Evolutionary conservation across 2,113 vertebrate genomes (phyloP).

Genomic region (Neoarius graeffei): DNA sequence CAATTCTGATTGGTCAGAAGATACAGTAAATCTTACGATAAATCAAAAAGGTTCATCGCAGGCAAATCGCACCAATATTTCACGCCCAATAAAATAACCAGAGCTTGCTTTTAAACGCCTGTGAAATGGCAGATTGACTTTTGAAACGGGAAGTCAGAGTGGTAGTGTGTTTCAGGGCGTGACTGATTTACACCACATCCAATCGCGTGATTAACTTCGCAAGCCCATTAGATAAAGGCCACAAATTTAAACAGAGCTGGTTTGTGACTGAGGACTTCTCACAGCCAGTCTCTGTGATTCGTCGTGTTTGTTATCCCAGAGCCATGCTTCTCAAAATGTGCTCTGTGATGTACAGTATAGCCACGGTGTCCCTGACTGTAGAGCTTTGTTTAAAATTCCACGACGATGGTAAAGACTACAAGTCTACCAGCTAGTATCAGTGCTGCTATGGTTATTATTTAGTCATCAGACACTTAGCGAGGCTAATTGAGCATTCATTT

Average conservation of each 20-base stretch:
- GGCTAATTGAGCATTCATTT: neutral
- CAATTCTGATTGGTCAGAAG: neutral
- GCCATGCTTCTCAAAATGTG: neutral
- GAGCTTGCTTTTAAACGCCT: too few species aligned
- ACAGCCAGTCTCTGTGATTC: neutral
- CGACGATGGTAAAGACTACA: too few species aligned
- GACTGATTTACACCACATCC: neutral
- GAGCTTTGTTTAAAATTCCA: neutral
- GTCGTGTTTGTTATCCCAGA: neutral
- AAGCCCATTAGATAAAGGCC: neutral
- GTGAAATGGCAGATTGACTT: neutral
- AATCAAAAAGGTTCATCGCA: neutral
- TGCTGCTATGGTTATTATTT: neutral
- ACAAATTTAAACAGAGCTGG: neutral
- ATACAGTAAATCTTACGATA: neutral
- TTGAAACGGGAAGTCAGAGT: neutral
- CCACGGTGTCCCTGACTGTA: neutral
- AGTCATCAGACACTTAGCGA: neutral
- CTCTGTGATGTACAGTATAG: too few species aligned
- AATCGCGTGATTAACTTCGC: neutral
- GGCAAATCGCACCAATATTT: neutral
- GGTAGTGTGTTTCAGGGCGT: neutral
- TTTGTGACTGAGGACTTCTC: neutral
- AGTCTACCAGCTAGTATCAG: neutral
- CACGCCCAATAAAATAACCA: neutral